Conservation (phyloP, 2,113 vertebrate genomes). For the Vimba vimba region DNA sequence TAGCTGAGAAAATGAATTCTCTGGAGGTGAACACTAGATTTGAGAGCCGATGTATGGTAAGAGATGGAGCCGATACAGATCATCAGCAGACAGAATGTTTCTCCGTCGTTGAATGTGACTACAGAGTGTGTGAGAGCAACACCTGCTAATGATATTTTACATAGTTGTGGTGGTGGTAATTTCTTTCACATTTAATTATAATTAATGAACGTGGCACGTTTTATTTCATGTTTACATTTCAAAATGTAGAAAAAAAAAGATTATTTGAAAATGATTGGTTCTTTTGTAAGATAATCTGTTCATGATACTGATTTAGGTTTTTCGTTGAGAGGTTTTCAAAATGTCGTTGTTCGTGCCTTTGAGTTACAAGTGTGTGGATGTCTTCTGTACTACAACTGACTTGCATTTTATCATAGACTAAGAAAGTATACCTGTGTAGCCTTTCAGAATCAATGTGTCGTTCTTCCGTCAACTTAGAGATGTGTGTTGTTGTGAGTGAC, state of each 20-base stretch:
- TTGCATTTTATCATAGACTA: slow-evolving; percentile 31
- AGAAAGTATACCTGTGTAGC: slow-evolving; percentile 15
- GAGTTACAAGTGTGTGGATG: slow-evolving; percentile 65
- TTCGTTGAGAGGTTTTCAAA: slow-evolving; percentile 26
- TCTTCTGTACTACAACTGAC: slow-evolving; percentile 30
- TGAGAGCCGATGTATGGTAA: slow-evolving; percentile 35
- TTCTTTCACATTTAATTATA: slow-evolving; percentile 3
- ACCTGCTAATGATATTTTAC: slow-evolving; percentile 26
- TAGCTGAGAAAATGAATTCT: slow-evolving; percentile 55
- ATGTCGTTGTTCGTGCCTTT: slow-evolving; percentile 80
- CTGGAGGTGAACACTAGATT: slow-evolving; percentile 40
- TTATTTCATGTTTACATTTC: slow-evolving; percentile 35
- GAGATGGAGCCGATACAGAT: slow-evolving; percentile 31
- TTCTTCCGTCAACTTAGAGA: slow-evolving; percentile 6
- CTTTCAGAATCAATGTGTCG: slow-evolving; percentile 42
- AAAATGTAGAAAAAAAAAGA: not conserved
- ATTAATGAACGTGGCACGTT: slow-evolving; percentile 30
- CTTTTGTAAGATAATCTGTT: slow-evolving; percentile 42
- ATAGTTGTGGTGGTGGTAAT: slow-evolving; percentile 13
- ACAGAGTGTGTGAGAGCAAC: slow-evolving; percentile 22
- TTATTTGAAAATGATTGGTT: not conserved
- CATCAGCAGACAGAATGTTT: slow-evolving; percentile 48
- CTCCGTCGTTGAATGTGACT: slow-evolving; percentile 35
- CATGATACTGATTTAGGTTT: slow-evolving; percentile 60
- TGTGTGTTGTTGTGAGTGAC: not conserved